Conservation (phyloP, 2,113 vertebrate species). For the Capra hircus region DNA sequence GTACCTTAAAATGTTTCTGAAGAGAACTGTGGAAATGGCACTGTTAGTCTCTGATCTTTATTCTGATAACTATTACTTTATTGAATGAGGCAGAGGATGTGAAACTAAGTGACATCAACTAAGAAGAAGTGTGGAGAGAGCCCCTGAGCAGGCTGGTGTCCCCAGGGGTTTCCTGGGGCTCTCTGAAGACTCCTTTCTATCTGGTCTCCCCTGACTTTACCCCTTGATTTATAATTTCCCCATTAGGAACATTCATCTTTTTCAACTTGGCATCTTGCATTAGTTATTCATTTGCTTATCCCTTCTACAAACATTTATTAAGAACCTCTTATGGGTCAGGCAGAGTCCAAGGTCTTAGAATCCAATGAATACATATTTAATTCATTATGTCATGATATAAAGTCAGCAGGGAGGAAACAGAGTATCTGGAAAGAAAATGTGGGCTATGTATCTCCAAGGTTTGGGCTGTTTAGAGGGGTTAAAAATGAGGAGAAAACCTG, state of each 20-base stretch:
- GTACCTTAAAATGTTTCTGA: neutral
- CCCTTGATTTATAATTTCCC: neutral
- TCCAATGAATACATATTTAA: neutral
- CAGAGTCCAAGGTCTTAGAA: constrained; percentile 26
- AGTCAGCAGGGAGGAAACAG: neutral
- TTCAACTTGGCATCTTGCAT: neutral
- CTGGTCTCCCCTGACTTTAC: neutral
- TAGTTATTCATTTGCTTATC: neutral
- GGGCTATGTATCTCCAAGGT: neutral
- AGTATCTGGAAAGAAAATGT: neutral
- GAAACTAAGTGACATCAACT: neutral
- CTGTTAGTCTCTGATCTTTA: neutral
- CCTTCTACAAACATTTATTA: neutral
- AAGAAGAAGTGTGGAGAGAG: neutral
- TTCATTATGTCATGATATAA: neutral
- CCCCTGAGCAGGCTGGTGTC: fast-evolving
- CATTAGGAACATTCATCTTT: neutral
- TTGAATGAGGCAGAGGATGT: neutral
- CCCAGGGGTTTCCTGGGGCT: neutral
- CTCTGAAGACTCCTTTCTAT: neutral
- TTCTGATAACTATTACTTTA: neutral
- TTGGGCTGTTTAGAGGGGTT: neutral
- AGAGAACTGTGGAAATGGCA: neutral
- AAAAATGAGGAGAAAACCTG: neutral
- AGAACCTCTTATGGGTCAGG: neutral